Base-by-base conservation (phyloP, 1,140 invertebrate genomes). In the Dendrolimus kikuchii region DNA sequence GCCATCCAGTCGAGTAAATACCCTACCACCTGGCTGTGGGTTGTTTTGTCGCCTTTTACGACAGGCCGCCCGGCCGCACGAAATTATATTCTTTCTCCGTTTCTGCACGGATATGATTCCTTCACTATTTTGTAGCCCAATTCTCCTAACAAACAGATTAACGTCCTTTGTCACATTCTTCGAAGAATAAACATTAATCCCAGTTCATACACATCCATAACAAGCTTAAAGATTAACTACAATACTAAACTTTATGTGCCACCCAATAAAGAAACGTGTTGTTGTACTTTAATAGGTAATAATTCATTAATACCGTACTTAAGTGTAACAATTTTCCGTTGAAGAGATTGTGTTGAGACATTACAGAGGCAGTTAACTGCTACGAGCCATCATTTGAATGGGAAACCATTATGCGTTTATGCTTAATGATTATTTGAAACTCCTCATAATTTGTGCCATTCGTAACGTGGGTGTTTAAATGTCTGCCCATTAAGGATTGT, bases 351-450 rank as follows among this genome's bases (percentile, higher is more conserved):
- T 72, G 74, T 76, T 71, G 75, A 77, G 74, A 74, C 76, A 77
- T 80, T 72, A 79, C 72, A 52, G 60, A 58, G 71, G 77, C 68
- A 75, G 66, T 83, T 79, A 76, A 75, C 74, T 74, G 68, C 59
- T 64, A 66, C 61, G 71, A 66, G 72, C 77, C 65, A 79, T 80
- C 74, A 77, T 69, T 78, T 68, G 63, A 74, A 81, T 77, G 72
- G 71, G 77, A 75, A 78, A 80, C 76, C 74, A 74, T 80, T 82
- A 77, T 62, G 66, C 66, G 66, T 74, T 82, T 77, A 79, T 77
- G 74, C 79, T 79, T 80, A 80, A 80, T 79, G 74, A 72, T 77
- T 75, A 74, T 80, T 80, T 77, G 69, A 76, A 82, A 70, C 68
- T 67, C 53, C 64, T 71, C 74, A 70, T 80, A 81, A 81, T 77